These are phyloP conservation scores for Hormiphora californensis DNA, from an alignment of 37 sponge, comb jelly and placozoan species.

Conservation along the genomic window DNA sequence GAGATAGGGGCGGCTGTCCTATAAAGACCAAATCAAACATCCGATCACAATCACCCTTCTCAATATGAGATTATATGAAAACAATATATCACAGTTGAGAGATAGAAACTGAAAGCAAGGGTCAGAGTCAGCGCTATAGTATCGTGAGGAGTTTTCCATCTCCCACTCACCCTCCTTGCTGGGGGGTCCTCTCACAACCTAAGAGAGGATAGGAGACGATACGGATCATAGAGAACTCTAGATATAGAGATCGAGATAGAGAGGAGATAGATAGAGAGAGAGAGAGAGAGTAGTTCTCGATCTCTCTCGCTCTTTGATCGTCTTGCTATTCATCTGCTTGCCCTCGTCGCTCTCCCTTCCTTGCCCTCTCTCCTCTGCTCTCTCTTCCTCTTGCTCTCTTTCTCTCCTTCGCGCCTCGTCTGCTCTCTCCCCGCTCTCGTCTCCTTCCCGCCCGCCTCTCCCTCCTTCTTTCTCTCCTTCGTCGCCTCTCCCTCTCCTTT, in stretches of 20 bases:
- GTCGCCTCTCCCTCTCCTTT: not conserved
- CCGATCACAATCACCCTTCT: not conserved
- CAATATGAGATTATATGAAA: no score
- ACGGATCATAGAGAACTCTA: no score
- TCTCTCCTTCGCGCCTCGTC: not conserved
- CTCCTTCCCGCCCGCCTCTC: not conserved
- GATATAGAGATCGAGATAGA: no score
- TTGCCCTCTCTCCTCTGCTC: not conserved
- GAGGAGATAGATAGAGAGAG: no score
- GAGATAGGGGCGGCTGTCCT: conserved; percentile 11
- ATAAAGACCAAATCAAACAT: not conserved
- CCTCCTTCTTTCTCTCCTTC: not conserved
- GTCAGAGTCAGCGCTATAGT: no score
- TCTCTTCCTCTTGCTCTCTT: not conserved
- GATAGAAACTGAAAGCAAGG: no score
- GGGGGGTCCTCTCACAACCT: no score
- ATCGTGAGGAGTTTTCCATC: no score
- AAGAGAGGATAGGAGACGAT: no score
- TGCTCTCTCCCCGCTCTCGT: not conserved
- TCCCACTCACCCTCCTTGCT: no score
- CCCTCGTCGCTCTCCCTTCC: not conserved
- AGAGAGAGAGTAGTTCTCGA: no score
- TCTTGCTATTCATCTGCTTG: not conserved
- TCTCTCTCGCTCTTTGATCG: not conserved
- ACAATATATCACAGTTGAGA: no score